phyloP scores from a whole-genome alignment of 2,888 invertebrate species.

The Platycheirus rosarum region DNA sequence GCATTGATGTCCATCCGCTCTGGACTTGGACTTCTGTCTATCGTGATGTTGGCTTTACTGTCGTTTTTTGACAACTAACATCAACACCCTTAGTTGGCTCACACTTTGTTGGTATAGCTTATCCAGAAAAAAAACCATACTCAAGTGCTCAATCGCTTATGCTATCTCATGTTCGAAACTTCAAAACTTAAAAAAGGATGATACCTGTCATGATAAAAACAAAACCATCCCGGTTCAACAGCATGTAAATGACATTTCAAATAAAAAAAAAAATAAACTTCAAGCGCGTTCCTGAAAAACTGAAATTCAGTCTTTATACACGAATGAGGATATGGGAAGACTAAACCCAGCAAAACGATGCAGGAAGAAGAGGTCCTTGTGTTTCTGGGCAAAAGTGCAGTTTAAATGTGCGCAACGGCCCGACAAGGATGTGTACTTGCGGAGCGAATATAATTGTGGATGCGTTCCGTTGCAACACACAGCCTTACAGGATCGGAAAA shows the following conservation, averaged over 20 bases:
- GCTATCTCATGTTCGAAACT: too few species aligned
- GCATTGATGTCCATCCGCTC: too few species aligned
- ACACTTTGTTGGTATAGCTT: too few species aligned
- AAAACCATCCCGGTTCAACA: conserved; percentile 48
- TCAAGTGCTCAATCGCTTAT: too few species aligned
- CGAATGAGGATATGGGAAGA: conserved; percentile 8
- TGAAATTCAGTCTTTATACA: conserved; percentile 21
- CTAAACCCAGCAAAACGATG: conserved; percentile 26
- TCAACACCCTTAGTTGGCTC: too few species aligned
- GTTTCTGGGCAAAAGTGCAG: conserved; percentile 16
- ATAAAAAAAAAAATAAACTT: too few species aligned
- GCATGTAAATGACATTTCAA: conserved; percentile 47
- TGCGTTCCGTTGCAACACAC: conserved; percentile 32
- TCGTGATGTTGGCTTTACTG: too few species aligned
- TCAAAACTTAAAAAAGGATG: too few species aligned
- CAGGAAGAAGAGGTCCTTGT: conserved; percentile 41
- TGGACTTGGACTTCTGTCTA: too few species aligned
- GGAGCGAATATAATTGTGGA: conserved; percentile 49
- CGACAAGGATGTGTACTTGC: conserved; percentile 47
- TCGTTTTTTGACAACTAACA: too few species aligned
- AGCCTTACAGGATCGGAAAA: conserved; percentile 36
- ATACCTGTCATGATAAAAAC: conserved; percentile 9
- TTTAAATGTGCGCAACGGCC: conserved; percentile 60
- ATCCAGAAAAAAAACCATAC: too few species aligned
- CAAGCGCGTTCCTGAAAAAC: conserved; percentile 17